Conservation (phyloP, 2,113 vertebrate species). For the Alosa alosa region DNA sequence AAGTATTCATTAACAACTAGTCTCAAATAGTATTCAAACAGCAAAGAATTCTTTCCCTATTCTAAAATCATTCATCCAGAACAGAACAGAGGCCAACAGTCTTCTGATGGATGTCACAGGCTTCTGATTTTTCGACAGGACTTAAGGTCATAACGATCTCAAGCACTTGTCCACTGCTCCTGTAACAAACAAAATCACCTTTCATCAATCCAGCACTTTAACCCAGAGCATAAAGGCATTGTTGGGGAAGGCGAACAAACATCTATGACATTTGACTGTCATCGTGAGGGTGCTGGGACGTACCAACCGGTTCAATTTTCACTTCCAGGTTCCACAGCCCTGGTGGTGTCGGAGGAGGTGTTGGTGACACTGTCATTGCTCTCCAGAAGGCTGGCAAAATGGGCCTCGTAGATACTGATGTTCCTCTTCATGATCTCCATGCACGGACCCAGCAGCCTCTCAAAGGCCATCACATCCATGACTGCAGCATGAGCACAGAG, state of each 20-base stretch:
- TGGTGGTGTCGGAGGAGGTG: constrained; percentile 57
- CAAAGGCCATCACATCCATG: constrained; percentile 86
- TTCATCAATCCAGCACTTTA: neutral
- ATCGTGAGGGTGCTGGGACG: neutral
- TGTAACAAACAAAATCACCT: neutral
- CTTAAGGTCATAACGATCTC: neutral
- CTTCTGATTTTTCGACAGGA: neutral
- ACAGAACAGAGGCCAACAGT: neutral
- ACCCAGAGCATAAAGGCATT: neutral
- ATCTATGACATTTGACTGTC: neutral
- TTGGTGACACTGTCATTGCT: constrained; percentile 76
- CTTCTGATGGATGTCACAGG: neutral
- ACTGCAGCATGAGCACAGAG: constrained; percentile 61
- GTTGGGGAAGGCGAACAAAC: neutral
- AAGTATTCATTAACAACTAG: no score
- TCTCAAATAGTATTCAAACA: no score
- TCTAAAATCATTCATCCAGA: neutral
- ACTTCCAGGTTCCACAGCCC: neutral
- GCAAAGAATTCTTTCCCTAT: neutral
- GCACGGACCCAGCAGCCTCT: constrained; percentile 86
- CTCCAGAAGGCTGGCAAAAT: constrained; percentile 80
- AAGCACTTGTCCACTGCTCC: neutral
- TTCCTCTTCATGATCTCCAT: constrained; percentile 91
- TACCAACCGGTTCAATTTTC: neutral
- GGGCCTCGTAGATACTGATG: constrained; percentile 82